Evolutionary conservation across 2,797 vertebrate species (phyloP).

Genomic region (Falco columbarius): DNA sequence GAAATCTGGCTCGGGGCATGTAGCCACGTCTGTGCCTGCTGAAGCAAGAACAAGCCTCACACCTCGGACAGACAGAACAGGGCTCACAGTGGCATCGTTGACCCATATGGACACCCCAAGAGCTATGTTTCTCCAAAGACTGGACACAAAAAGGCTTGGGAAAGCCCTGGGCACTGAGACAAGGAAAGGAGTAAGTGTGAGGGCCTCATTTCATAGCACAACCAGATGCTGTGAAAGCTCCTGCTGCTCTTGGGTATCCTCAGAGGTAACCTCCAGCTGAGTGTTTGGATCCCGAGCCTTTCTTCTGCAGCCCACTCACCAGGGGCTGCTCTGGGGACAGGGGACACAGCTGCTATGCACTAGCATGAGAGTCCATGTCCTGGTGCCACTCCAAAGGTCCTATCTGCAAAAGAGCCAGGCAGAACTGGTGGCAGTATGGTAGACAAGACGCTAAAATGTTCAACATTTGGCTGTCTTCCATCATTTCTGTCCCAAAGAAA

Average conservation of each 20-base stretch:
- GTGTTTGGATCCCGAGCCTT: neutral
- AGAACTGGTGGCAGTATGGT: rapidly evolving
- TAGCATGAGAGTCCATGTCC: neutral
- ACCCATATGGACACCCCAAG: neutral
- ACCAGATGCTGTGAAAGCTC: neutral
- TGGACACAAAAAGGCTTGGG: neutral
- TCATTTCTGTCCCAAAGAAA: neutral
- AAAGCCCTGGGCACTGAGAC: neutral
- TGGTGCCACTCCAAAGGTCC: neutral
- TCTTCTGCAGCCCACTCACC: neutral
- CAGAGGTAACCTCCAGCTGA: neutral
- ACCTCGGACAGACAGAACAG: neutral
- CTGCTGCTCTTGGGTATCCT: neutral
- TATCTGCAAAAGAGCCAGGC: neutral
- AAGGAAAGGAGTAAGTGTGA: neutral
- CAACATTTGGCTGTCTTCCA: neutral
- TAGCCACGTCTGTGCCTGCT: neutral
- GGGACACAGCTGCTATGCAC: neutral
- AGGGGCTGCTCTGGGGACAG: neutral
- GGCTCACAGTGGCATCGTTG: neutral
- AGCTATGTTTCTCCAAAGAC: neutral
- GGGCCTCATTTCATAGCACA: neutral
- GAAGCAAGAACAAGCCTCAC: neutral
- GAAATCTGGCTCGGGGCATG: neutral
- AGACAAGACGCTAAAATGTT: neutral